A percentile compares a stretch with the other conserved stretches of the same genome.
These are phyloP conservation scores for Drosophila bocqueti DNA, from an alignment of 1,140 invertebrate genomes.

Conservation along the genomic window DNA sequence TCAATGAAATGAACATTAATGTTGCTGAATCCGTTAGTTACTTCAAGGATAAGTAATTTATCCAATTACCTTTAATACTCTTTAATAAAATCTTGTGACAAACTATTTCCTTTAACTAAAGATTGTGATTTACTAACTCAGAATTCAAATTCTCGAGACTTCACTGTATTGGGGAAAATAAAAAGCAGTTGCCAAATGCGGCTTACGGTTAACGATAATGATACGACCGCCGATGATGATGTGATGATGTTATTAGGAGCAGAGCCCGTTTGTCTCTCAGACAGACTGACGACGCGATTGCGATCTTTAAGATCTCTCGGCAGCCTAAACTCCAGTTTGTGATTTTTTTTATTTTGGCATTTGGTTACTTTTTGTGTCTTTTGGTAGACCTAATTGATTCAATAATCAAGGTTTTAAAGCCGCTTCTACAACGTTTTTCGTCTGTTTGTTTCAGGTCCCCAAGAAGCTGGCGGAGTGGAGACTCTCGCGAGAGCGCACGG, in stretches of 20 bases:
- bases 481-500: conserved; percentile 4
- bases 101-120: background rate
- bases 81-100: background rate
- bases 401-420: conserved; percentile 79
- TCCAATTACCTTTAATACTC: too few relatives aligned
- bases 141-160: background rate
- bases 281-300: conserved; percentile 40
- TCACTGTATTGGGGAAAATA: conserved; percentile 34
- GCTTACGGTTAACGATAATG: conserved; percentile 61
- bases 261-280: conserved; percentile 43
- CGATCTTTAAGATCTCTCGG: conserved; percentile 16
- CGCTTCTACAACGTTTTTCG: conserved; percentile 55
- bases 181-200: conserved; percentile 55
- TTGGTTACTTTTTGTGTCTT: conserved; percentile 16
- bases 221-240: conserved; percentile 42
- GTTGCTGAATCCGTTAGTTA: too few relatives aligned
- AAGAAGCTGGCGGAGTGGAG: conserved; percentile 51
- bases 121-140: background rate
- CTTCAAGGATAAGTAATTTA: too few relatives aligned
- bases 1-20: too few relatives aligned
- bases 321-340: conserved; percentile 48
- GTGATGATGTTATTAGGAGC: conserved; percentile 56
- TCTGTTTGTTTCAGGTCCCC: conserved; percentile 69
- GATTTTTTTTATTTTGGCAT: conserved; percentile 10
- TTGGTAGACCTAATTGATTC: conserved; percentile 69